Evolutionary conservation across 2,113 vertebrate genomes (phyloP), one percentile per base, ranked within the genome.

Genomic region (Pontoporia blainvillei): DNA sequence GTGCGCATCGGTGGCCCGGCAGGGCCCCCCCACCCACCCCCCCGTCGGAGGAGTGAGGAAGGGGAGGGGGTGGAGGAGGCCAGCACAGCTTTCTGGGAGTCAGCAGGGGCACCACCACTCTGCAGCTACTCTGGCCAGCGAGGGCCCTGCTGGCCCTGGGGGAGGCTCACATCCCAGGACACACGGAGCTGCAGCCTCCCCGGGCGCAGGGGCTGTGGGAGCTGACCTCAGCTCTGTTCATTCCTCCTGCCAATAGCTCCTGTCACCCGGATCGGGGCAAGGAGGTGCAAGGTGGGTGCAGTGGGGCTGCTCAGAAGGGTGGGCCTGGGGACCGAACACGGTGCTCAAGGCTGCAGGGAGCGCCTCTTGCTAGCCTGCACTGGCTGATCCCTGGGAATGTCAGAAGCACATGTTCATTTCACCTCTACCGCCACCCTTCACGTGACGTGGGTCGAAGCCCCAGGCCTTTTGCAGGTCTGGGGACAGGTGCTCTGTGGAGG

Each of bases 341-440:
- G 14, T 34, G 11, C 52, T 20, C 67, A 0, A 15, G 49, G 66
- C 62, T 54, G 13, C 61, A 31, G 36, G 41, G 8, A 29, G 89
- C 46, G 21, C 20, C 41, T 7, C 0, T 7, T 1, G 39, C 29
- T 10, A 5, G 57, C 5, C 57, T 5, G 0, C 8, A 21, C 25
- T n/a, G 44, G 29, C 6, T 0, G 1, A 44, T 29, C 64, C 27
- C 72, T 0, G 0, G 5, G 54, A 29, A 3, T 0, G 10, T 23
- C 15, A 23, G 34, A 4, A 3, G 41, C 8, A 7, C 13, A 7
- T 0, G 3, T 27, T n/a, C 23, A 20, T 36, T 46, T 21, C 36
- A 9, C 44, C 44, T 57, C 39, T 27, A 2, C 8, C 46, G 10
- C 23, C 27, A 3, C 54, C 12, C 31, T 25, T 9, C 0, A 12